These are phyloP conservation scores for Ramphastos sulfuratus DNA, from an alignment of 2,113 vertebrate species.

Conservation along the genomic window DNA sequence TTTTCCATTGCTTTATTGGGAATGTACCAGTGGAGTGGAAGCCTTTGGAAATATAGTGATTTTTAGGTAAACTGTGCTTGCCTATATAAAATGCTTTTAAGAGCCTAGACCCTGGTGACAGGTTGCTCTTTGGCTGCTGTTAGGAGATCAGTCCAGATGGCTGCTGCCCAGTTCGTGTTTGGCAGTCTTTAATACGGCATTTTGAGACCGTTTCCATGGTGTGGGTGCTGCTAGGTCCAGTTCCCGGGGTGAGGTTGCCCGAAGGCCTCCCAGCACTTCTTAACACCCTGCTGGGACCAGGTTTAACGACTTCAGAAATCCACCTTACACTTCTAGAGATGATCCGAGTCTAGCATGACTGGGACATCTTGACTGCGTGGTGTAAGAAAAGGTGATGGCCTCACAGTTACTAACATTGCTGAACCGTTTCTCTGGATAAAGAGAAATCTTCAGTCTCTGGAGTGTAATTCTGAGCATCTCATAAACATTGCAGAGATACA, in stretches of 20 bases:
- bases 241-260: neutral
- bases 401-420: neutral
- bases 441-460: neutral
- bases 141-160: neutral
- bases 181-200: neutral
- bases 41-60: neutral
- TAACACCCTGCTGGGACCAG: neutral
- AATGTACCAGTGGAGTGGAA: neutral
- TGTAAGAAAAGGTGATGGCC: neutral
- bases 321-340: neutral
- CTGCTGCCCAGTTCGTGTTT: neutral
- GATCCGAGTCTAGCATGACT: neutral
- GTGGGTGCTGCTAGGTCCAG: neutral
- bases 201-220: neutral
- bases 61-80: neutral
- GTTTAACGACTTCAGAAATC: neutral
- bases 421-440: neutral
- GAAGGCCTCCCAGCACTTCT: neutral
- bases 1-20: neutral
- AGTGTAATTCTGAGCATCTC: neutral
- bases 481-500: neutral
- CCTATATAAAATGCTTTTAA: neutral
- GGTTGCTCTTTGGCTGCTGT: neutral
- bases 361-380: neutral
- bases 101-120: neutral